Evolutionary conservation across 2,797 vertebrate species (phyloP).

Genomic region (Masticophis lateralis): DNA sequence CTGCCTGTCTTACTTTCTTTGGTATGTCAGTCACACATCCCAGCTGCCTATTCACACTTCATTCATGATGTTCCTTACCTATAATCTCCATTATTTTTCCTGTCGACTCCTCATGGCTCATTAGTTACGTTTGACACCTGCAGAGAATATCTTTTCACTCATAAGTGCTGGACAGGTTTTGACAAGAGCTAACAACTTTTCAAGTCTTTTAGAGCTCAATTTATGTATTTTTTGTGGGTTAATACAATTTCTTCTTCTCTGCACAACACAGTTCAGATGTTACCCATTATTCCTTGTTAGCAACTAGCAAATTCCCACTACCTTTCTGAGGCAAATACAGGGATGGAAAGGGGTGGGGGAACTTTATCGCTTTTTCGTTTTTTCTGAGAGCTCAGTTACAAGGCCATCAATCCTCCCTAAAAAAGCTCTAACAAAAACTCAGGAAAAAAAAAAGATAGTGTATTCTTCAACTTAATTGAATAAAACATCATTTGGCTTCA

Average conservation of each 20-base stretch:
- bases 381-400: slow-evolving; percentile 1
- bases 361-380: slow-evolving; percentile 33
- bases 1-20: slow-evolving; percentile 54
- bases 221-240: slow-evolving; percentile 41
- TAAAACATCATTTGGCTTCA: too few relatives aligned
- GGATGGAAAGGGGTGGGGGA: slow-evolving; percentile 16
- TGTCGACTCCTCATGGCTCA: slow-evolving; percentile 72
- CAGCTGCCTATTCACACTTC: slow-evolving; percentile 69
- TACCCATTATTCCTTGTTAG: slow-evolving; percentile 55
- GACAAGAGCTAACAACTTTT: slow-evolving; percentile 62
- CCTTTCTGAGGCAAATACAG: slow-evolving; percentile 35
- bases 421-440: not conserved
- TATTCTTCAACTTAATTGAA: not conserved
- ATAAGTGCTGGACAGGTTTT: slow-evolving; percentile 61
- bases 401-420: not conserved
- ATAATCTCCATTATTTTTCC: slow-evolving; percentile 71
- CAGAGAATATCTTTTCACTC: slow-evolving; percentile 65
- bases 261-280: slow-evolving; percentile 47
- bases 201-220: slow-evolving; percentile 45
- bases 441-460: not conserved
- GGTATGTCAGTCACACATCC: slow-evolving; percentile 65
- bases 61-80: slow-evolving; percentile 66
- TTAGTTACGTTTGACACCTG: slow-evolving; percentile 74
- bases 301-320: slow-evolving; percentile 27
- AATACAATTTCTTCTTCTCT: slow-evolving; percentile 24